These are phyloP conservation scores for Argyresthia goedartella DNA, from an alignment of 2,888 invertebrate species.

Conservation along the genomic window DNA sequence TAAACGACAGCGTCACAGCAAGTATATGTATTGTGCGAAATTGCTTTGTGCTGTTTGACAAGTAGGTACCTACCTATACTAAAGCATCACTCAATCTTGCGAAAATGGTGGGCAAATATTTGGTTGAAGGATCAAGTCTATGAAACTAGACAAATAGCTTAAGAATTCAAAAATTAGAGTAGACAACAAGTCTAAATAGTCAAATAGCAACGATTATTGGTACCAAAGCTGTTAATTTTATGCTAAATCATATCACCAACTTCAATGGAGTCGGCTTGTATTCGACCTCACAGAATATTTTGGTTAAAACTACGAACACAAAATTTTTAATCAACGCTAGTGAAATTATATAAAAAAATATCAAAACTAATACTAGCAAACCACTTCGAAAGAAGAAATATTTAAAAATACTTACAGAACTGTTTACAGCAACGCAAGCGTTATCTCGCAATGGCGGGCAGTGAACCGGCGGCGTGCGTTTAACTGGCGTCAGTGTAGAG, in stretches of 20 bases:
- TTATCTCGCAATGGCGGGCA: conserved; percentile 37
- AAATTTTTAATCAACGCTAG: background rate
- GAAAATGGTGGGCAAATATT: too few relatives aligned
- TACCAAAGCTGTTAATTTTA: too few relatives aligned
- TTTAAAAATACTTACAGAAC: conserved; percentile 44
- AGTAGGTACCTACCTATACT: too few relatives aligned
- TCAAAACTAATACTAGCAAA: conserved; percentile 5
- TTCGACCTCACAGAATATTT: background rate
- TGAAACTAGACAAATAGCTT: too few relatives aligned
- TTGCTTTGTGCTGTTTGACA: too few relatives aligned
- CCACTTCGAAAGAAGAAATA: conserved; percentile 12
- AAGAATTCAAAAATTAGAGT: too few relatives aligned
- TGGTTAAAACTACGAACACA: background rate
- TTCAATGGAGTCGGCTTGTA: conserved; percentile 43
- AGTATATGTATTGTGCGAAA: too few relatives aligned
- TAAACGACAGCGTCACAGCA: too few relatives aligned
- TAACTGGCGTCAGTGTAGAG: conserved; percentile 61
- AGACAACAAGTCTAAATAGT: too few relatives aligned
- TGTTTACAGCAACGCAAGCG: conserved; percentile 50
- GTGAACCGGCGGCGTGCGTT: conserved; percentile 27
- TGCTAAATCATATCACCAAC: conserved; percentile 13
- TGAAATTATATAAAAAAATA: conserved; percentile 3
- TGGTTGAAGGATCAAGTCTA: too few relatives aligned
- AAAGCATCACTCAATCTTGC: too few relatives aligned
- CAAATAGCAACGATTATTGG: too few relatives aligned